Percentiles rank a stretch among this genome's conserved stretches.
Evolutionary conservation across 2,113 vertebrate genomes (phyloP).

Genomic region (Amphiprion ocellaris): DNA sequence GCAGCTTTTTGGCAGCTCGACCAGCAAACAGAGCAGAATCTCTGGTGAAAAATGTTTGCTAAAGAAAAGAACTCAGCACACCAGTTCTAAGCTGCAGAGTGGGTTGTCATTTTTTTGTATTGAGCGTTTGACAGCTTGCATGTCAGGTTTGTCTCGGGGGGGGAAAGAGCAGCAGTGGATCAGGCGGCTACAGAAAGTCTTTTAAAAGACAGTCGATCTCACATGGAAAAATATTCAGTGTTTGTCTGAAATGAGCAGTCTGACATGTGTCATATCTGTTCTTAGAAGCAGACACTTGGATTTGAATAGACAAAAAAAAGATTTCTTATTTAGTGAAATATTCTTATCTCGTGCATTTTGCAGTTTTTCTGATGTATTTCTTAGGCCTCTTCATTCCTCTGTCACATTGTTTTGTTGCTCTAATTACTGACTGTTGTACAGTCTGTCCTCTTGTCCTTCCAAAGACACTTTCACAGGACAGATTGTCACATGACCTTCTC

Average conservation of each 20-base stretch:
- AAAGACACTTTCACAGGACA: not conserved
- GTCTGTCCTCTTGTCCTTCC: not conserved
- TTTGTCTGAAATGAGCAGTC: slow-evolving; percentile 26
- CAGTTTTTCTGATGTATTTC: too few relatives aligned
- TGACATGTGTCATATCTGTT: slow-evolving; percentile 25
- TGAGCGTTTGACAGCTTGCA: slow-evolving; percentile 53
- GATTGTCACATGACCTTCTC: slow-evolving; percentile 1
- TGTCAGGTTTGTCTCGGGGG: slow-evolving; percentile 45
- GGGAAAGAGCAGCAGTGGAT: slow-evolving; percentile 26
- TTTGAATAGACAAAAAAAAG: slow-evolving; percentile 10
- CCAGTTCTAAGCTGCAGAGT: slow-evolving; percentile 22
- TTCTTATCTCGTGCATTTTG: too few relatives aligned
- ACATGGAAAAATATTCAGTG: slow-evolving; percentile 16
- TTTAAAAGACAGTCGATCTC: slow-evolving; percentile 29
- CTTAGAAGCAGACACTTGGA: slow-evolving; percentile 2
- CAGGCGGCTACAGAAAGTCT: slow-evolving; percentile 28
- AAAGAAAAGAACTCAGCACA: slow-evolving; percentile 15
- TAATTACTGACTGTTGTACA: too few relatives aligned
- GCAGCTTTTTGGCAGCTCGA: slow-evolving; percentile 2
- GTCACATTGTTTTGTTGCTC: not conserved
- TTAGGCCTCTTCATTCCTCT: too few relatives aligned
- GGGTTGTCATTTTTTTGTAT: slow-evolving; percentile 38
- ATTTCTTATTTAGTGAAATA: not conserved
- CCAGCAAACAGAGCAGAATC: not conserved
- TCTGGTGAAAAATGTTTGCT: slow-evolving; percentile 29